A percentile compares a stretch with the other conserved stretches of the same genome.
phyloP scores from a whole-genome alignment of 2,113 vertebrate genomes.

The Sapajus apella region DNA sequence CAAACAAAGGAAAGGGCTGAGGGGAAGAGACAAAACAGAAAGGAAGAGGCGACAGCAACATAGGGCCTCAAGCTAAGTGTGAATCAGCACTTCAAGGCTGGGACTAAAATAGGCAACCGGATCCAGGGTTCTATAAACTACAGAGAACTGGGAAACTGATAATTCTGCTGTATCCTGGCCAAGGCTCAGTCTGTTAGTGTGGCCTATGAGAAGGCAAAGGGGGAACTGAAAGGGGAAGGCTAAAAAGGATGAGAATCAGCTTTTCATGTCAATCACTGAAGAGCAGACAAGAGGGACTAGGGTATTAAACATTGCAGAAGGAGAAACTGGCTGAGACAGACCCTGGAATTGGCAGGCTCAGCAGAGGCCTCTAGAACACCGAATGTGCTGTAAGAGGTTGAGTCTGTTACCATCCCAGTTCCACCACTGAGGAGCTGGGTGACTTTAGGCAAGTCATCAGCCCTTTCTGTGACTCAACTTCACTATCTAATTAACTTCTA shows the following conservation, averaged over 20 bases:
- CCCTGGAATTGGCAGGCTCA: background rate
- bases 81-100: constrained; percentile 57
- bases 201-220: background rate
- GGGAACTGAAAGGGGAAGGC: constrained; percentile 63
- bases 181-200: background rate
- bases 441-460: background rate
- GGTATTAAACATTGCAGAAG: background rate
- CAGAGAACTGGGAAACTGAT: constrained; percentile 54
- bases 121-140: constrained; percentile 59
- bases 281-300: background rate
- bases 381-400: background rate
- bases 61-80: background rate
- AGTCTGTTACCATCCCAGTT: background rate
- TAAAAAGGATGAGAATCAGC: background rate
- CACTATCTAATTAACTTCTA: background rate
- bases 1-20: constrained; percentile 37
- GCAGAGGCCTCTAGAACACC: background rate
- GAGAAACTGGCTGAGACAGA: background rate
- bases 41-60: background rate
- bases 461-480: constrained; percentile 2
- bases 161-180: constrained; percentile 9
- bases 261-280: constrained; percentile 28
- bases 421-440: background rate
- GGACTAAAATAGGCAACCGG: constrained; percentile 56
- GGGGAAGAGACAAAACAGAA: background rate